A percentile compares a stretch with the other conserved stretches of the same genome.
phyloP scores from a whole-genome alignment of 2,888 invertebrate species.

The Eristalis tenax region DNA sequence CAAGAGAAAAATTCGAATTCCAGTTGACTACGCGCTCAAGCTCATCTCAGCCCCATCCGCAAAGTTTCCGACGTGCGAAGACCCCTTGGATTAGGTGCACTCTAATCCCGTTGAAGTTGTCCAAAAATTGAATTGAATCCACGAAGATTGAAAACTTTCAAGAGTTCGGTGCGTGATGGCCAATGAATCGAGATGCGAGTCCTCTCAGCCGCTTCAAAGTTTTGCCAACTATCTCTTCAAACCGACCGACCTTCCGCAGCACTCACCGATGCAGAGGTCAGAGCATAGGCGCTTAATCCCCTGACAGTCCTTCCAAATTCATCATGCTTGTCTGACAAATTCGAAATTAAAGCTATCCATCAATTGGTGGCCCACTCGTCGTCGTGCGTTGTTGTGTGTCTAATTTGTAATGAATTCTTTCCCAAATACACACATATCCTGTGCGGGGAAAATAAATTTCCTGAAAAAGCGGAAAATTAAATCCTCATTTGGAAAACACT shows the following conservation, averaged over 20 bases:
- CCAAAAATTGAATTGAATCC: neutral
- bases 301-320: neutral
- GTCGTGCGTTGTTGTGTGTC: neutral
- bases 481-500: neutral
- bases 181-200: neutral
- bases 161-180: neutral
- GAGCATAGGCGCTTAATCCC: too few relatives aligned
- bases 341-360: conserved; percentile 34
- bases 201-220: neutral
- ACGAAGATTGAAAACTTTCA: neutral
- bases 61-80: too few relatives aligned
- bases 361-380: conserved; percentile 6
- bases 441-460: neutral
- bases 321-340: conserved; percentile 10
- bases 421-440: neutral
- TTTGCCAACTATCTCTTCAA: neutral
- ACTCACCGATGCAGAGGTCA: neutral
- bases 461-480: neutral
- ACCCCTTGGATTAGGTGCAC: neutral
- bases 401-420: neutral
- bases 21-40: neutral
- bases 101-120: neutral
- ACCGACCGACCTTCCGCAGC: too few relatives aligned
- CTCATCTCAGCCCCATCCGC: neutral
- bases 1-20: neutral